Evolutionary conservation across 2,113 vertebrate species (phyloP).

Genomic region (Orthonyx spaldingii): DNA sequence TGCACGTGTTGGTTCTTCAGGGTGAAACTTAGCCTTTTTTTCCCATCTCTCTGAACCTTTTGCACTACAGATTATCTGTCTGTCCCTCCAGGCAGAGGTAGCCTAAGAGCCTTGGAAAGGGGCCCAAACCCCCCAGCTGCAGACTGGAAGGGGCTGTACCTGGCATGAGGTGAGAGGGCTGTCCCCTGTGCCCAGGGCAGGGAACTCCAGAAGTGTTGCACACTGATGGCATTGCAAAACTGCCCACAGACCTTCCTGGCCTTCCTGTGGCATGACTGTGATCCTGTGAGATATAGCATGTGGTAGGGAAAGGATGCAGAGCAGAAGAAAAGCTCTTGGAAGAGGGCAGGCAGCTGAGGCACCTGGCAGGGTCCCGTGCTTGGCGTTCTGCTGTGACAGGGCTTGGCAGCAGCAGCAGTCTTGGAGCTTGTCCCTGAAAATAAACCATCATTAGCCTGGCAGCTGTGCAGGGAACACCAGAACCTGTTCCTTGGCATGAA

Average conservation of each 20-base stretch:
- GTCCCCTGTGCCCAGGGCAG: neutral
- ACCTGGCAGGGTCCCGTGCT: neutral
- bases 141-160: neutral
- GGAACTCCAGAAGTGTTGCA: neutral
- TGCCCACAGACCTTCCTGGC: neutral
- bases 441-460: neutral
- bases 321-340: neutral
- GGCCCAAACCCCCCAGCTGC: neutral
- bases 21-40: neutral
- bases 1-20: neutral
- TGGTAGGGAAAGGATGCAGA: neutral
- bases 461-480: neutral
- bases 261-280: neutral
- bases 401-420: neutral
- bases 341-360: fast-evolving
- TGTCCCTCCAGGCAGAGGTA: neutral
- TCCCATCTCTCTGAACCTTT: neutral
- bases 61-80: neutral
- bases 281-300: fast-evolving
- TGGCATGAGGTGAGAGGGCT: neutral
- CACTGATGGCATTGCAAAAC: neutral
- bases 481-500: neutral
- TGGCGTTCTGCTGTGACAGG: neutral
- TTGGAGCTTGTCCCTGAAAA: neutral
- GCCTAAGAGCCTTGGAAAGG: neutral